These are phyloP conservation scores for Lepilemur septentrionalis DNA, from an alignment of 2,797 vertebrate genomes.

Conservation along the genomic window DNA sequence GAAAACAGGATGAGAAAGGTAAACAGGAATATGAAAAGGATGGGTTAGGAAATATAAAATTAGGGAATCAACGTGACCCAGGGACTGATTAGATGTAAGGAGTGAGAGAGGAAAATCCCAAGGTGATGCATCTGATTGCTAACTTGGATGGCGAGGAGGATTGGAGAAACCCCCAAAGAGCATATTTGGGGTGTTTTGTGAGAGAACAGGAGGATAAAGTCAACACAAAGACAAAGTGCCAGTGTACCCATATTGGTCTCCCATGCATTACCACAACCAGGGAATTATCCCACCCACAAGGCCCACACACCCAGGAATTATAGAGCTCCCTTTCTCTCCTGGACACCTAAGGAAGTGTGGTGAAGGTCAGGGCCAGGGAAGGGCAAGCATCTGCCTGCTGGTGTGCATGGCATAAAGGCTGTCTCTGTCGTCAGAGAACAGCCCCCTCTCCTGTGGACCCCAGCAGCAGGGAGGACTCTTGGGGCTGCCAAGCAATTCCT, in stretches of 20 bases:
- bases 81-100: neutral
- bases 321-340: neutral
- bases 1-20: neutral
- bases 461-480: neutral
- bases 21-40: neutral
- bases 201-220: neutral
- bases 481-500: neutral
- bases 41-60: neutral
- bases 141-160: neutral
- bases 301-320: neutral
- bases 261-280: neutral
- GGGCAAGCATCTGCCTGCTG: neutral
- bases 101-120: neutral
- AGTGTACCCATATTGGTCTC: neutral
- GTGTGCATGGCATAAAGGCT: neutral
- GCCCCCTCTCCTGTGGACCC: neutral
- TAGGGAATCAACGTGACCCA: neutral
- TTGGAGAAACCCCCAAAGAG: neutral
- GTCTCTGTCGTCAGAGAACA: neutral
- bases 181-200: neutral
- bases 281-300: neutral
- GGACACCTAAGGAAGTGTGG: neutral
- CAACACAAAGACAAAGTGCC: neutral
- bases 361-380: neutral
- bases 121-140: neutral